phyloP scores from a whole-genome alignment of 1,140 invertebrate genomes.

The Papilio polytes region DNA sequence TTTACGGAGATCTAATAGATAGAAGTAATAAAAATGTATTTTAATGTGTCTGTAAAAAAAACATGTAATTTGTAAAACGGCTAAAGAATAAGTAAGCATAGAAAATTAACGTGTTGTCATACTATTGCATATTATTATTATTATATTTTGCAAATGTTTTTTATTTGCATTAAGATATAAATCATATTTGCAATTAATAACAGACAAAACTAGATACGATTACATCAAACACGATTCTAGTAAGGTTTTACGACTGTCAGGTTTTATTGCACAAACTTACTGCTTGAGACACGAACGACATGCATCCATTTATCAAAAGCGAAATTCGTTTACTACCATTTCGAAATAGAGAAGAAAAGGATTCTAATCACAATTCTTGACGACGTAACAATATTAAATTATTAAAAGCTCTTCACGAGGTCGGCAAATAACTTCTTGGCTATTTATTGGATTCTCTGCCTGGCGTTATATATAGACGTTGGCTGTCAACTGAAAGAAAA shows the following conservation, averaged over 20 bases:
- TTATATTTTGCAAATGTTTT: neutral
- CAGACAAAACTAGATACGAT: neutral
- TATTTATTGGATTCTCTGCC: too few species aligned
- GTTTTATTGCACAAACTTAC: neutral
- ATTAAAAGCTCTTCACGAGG: too few species aligned
- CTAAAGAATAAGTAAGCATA: too few species aligned
- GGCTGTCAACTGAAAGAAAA: too few species aligned
- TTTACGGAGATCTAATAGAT: neutral
- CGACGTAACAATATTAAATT: neutral
- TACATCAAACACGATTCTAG: neutral
- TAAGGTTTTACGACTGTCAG: neutral
- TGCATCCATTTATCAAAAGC: conserved; percentile 3
- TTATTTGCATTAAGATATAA: neutral
- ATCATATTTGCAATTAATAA: neutral
- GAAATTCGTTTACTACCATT: neutral
- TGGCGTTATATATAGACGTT: too few species aligned
- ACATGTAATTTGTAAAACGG: neutral
- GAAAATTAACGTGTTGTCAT: too few species aligned
- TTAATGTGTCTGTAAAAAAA: neutral
- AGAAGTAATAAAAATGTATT: neutral
- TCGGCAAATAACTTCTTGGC: too few species aligned
- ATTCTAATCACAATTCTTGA: neutral
- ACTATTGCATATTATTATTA: neutral
- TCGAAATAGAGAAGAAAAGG: neutral
- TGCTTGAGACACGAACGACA: neutral